Percentiles rank a stretch among this genome's conserved stretches.
phyloP scores from a whole-genome alignment of 2,888 invertebrate genomes.

The Melinaea marsaeus region DNA sequence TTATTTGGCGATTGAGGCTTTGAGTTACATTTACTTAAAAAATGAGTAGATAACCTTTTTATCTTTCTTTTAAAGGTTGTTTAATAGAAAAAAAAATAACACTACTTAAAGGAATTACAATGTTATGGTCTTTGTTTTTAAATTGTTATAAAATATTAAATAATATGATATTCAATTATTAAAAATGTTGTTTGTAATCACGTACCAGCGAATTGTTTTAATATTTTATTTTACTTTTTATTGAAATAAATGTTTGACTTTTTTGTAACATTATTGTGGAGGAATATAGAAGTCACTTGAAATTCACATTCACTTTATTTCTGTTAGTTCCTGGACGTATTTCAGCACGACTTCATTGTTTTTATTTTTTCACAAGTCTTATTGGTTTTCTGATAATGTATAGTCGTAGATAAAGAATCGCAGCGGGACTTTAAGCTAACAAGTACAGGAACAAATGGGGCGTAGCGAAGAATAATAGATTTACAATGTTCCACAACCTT shows the following conservation, averaged over 20 bases:
- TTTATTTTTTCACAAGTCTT: constrained; percentile 3
- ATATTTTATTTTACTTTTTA: too few species aligned
- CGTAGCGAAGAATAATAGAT: neutral
- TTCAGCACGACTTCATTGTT: neutral
- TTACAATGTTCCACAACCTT: too few species aligned
- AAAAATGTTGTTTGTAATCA: too few species aligned
- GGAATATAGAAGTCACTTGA: neutral
- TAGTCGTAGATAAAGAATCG: constrained; percentile 5
- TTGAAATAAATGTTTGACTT: too few species aligned
- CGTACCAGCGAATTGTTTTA: too few species aligned
- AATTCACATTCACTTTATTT: neutral
- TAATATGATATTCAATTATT: too few species aligned
- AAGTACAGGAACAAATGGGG: neutral
- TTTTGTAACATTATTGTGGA: too few species aligned
- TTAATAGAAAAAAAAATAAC: too few species aligned
- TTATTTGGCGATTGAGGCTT: constrained; percentile 38
- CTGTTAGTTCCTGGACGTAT: neutral
- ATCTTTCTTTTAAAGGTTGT: too few species aligned
- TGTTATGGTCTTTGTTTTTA: too few species aligned
- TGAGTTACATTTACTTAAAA: neutral
- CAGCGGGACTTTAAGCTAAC: neutral
- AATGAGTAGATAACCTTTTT: neutral
- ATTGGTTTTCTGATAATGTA: constrained; percentile 19
- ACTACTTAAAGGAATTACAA: too few species aligned
- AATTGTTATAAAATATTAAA: too few species aligned